Evolutionary conservation across 2,797 vertebrate species (phyloP), one percentile per base, ranked within the genome.

Genomic region (Callimico goeldii): DNA sequence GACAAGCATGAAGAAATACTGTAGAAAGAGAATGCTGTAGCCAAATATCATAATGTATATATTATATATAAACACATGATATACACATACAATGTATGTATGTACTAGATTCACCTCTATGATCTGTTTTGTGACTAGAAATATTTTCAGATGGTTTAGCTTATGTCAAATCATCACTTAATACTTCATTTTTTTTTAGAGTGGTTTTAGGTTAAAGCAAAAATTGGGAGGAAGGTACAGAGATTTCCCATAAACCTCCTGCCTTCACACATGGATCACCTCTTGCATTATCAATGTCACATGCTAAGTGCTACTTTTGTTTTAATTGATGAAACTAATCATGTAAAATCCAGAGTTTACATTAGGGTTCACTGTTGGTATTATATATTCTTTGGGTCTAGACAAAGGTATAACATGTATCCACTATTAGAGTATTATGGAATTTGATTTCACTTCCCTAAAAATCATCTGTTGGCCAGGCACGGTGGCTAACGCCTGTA

Each of bases 1-100:
- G 55, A 88, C 5, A 88, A 88, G 72, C 46, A 75, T 17, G 22
- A 95, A 72, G 43, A 96, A 80, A 85, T 57, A 88, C 1, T 70
- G 50, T 33, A 41, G 85, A 80, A 3, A 50, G 13, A 87, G 57
- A 22, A 33, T 22, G 4, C 17, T 15, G 39, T 4, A 61, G 6
- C 46, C 20, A 89, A 92, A 77, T 52, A 39, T 8, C 7, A 22
- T 57, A 22, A 4, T 1, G 26, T 12, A 46, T 36, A 20, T 5
- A 52, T 3, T 3, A 20, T 10, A 15, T 36, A 13, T 13, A 2
- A 30, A 72, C 7, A 64, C 5, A 1, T 77, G 11, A 43, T 9
- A 50, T 76, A 30, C n/a, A 11, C 33, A 22, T 41, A 22, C 20
- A 3, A 5, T 20, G 55, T 7, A 30, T 3, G 39, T 28, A 30